These are phyloP conservation scores for Alaudala cheleensis DNA, from an alignment of 2,113 vertebrate species.

Conservation along the genomic window DNA sequence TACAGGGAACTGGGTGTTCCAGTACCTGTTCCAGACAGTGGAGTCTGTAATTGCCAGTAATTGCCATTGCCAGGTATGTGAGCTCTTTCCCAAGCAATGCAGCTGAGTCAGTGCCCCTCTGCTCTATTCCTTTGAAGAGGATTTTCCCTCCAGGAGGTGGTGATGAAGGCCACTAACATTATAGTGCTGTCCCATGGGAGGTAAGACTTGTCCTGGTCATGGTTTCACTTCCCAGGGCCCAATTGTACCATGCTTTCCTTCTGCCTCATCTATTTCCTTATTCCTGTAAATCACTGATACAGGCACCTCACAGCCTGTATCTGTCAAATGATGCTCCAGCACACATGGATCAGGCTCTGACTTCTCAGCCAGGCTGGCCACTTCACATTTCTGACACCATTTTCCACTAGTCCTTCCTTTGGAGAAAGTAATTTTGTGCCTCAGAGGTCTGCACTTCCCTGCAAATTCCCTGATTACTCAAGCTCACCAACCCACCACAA, in stretches of 20 bases:
- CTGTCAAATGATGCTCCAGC: not conserved
- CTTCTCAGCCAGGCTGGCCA: not conserved
- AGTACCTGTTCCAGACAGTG: not conserved
- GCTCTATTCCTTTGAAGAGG: not conserved
- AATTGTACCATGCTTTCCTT: not conserved
- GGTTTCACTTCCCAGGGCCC: not conserved
- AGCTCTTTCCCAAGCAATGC: not conserved
- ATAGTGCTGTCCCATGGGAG: not conserved
- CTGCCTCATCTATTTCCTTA: not conserved
- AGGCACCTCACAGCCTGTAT: not conserved
- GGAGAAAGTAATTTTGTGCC: not conserved
- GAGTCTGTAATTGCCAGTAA: not conserved
- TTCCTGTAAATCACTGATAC: not conserved
- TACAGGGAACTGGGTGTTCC: not conserved
- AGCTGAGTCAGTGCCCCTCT: not conserved
- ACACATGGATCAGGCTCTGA: fast-evolving
- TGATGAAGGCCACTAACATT: not conserved
- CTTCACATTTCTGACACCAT: not conserved
- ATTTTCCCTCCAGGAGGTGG: not conserved
- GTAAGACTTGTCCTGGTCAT: not conserved
- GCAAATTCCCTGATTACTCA: not conserved
- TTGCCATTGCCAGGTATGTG: not conserved
- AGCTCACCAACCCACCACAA: not conserved
- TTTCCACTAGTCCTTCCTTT: not conserved
- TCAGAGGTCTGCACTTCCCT: not conserved